Base-by-base conservation (phyloP, 2,797 vertebrate genomes). In the Sitta carolinensis region DNA sequence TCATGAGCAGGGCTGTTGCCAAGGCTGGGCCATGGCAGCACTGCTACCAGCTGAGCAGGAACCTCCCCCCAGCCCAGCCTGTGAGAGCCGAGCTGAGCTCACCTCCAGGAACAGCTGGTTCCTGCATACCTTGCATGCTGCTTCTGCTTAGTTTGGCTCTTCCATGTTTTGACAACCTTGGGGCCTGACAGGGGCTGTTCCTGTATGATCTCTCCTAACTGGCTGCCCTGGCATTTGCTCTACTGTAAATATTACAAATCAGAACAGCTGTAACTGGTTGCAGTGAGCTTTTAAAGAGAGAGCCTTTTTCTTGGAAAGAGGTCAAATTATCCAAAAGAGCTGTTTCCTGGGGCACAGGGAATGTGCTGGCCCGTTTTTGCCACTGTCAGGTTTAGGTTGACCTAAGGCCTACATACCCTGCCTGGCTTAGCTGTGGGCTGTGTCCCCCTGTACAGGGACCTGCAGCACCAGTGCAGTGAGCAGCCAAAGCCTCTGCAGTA, bases 1-100 rank as follows among this genome's bases (percentile, higher is more conserved):
- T 16, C 19, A 9, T 0, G 4, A 13, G 21, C 0, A 0, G n/a
- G 13, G 21, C 0, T 54, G 26, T 23, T 40, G 57, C 54, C 0
- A 4, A 34, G 38, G 51, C 77, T 51, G 48, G 25, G 55, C 43
- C 9, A 2, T 9, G n/a, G 64, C 78, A 92, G 57, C 50, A 38
- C 2, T 42, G 74, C 57, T 19, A 10, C 50, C 30, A 40, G 2
- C 2, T 5, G 51, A 83, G 79, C 26, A 47, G 43, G 63, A 87
- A 40, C 73, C 30, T 81, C 38, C 48, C 59, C 43, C 15, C 1
- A 42, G 87, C 43, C 1, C 6, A 87, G 92, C 76, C 87, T 88
- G 61, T 42, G 59, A 47, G 79, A 91, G 67, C 45, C 4, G 13
- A 20, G 67, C 77, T 54, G 55, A 68, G 55, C 62, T 87, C 70